phyloP scores from a whole-genome alignment of 2,888 invertebrate species.

The Entomobrya multifasciata region DNA sequence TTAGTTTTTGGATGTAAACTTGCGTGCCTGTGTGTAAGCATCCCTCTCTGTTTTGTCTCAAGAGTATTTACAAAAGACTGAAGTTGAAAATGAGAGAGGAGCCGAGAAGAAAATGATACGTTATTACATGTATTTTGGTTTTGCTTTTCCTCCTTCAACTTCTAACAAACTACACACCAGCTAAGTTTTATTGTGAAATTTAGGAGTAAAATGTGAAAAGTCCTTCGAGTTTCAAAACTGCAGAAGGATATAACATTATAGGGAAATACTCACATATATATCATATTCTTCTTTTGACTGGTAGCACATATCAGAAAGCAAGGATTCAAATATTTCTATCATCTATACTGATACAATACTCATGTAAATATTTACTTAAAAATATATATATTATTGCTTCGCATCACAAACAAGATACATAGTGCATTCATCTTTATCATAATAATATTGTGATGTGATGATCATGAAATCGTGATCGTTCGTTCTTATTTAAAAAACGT shows the following conservation, averaged over 20 bases:
- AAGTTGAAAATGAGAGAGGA: conserved; percentile 18
- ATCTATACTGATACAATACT: too few relatives aligned
- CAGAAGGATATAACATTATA: too few relatives aligned
- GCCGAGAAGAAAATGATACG: not conserved
- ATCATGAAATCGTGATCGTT: not conserved
- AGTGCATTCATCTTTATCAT: not conserved
- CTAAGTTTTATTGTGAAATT: not conserved
- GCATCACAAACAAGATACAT: not conserved
- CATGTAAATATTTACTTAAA: conserved; percentile 25
- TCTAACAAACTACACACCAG: not conserved
- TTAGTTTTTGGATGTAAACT: not conserved
- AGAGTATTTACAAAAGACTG: conserved; percentile 31
- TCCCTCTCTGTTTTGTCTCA: not conserved
- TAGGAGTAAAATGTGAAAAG: too few relatives aligned
- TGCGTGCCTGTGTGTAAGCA: conserved; percentile 1
- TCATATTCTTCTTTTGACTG: too few relatives aligned
- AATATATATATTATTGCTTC: not conserved
- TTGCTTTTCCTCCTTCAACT: not conserved
- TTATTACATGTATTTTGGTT: conserved; percentile 20
- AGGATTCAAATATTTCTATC: not conserved
- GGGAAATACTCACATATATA: too few relatives aligned
- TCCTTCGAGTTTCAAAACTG: not conserved
- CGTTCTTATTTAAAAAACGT: too few relatives aligned
- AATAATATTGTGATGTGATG: not conserved
- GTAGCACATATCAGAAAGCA: too few relatives aligned